Evolutionary conservation across 2,888 invertebrate species (phyloP).

Genomic region (Zhuqinia jingwanae): DNA sequence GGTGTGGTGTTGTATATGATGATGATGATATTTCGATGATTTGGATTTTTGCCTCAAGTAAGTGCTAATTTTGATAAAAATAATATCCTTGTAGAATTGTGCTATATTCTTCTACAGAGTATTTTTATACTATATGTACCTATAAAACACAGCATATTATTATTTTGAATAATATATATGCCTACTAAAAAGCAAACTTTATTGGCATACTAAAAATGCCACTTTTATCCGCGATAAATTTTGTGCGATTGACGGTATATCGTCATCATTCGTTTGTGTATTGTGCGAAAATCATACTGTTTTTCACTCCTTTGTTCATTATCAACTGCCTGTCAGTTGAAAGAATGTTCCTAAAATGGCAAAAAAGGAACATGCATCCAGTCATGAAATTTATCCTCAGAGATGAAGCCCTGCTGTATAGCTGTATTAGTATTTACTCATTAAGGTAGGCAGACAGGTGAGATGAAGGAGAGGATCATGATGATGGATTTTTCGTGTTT

Average conservation of each 20-base stretch:
- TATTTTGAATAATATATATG: background rate
- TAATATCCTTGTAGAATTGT: background rate
- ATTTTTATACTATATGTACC: background rate
- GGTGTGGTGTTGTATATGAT: no score
- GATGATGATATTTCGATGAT: no score
- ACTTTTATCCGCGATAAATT: slow-evolving; percentile 21
- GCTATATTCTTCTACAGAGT: slow-evolving; percentile 11
- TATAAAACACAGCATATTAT: no score
- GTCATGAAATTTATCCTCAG: background rate
- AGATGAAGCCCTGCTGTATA: background rate
- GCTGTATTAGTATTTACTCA: background rate
- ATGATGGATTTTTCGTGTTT: background rate
- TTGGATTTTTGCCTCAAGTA: slow-evolving; percentile 25
- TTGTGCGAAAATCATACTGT: slow-evolving; percentile 62
- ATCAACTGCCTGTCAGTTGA: slow-evolving; percentile 6
- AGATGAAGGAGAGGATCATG: background rate
- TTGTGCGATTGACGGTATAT: slow-evolving; percentile 33
- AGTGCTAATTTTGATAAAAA: slow-evolving; percentile 36
- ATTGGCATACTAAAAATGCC: slow-evolving; percentile 37
- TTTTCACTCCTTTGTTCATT: slow-evolving; percentile 60
- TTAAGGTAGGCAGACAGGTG: background rate
- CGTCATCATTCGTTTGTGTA: slow-evolving; percentile 27
- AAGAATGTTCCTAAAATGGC: background rate
- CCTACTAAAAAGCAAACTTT: background rate
- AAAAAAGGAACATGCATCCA: background rate